phyloP scores from a whole-genome alignment of 2,797 vertebrate species.

The Pipistrellus kuhlii region DNA sequence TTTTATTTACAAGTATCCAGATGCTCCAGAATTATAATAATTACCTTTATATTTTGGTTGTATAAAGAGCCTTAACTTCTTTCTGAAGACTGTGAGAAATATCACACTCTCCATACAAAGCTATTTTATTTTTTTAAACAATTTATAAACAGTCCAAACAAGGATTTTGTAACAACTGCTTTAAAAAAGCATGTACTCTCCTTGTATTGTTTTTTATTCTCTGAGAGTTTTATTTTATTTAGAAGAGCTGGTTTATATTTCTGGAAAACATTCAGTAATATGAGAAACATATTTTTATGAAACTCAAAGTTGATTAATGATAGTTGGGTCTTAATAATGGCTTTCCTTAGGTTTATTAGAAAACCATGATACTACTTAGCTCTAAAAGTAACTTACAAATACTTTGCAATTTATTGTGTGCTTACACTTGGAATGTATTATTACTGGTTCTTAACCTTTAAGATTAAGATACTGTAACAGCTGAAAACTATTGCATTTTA shows the following conservation, averaged over 20 bases:
- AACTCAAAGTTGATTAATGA: constrained; percentile 23
- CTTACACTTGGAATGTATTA: background rate
- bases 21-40: constrained; percentile 46
- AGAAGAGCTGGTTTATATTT: constrained; percentile 41
- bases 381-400: constrained; percentile 11
- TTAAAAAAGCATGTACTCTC: constrained; percentile 27
- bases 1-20: constrained; percentile 12
- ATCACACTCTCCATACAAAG: background rate
- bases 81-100: constrained; percentile 55
- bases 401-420: background rate
- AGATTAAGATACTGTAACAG: constrained; percentile 2
- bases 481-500: background rate
- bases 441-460: background rate
- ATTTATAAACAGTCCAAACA: constrained; percentile 56
- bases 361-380: background rate
- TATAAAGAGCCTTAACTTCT: constrained; percentile 53
- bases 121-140: background rate
- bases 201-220: constrained; percentile 25
- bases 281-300: constrained; percentile 32
- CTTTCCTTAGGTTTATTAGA: constrained; percentile 19
- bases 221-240: constrained; percentile 23
- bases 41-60: background rate
- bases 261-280: constrained; percentile 46
- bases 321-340: background rate
- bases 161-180: background rate